Base-by-base conservation (phyloP, 2,113 vertebrate species). In the Pycnonotus jocosus region DNA sequence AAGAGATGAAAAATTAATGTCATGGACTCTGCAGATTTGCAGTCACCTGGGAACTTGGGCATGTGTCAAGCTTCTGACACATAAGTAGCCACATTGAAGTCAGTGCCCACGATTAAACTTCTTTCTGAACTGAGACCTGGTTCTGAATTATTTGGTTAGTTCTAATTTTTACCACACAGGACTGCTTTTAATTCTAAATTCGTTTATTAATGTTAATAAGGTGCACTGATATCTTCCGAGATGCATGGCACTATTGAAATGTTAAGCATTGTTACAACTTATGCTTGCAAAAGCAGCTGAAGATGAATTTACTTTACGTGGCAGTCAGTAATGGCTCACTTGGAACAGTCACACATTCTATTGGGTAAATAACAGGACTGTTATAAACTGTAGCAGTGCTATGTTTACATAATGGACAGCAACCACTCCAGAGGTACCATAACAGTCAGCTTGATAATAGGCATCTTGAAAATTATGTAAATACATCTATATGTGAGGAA, bases 351-450 rank as follows among this genome's bases (percentile, higher is more conserved):
- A 78, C 92, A 95, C 50, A 56, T 94, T 92, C 97, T 96, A 15
- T 80, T 95, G 95, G 76, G 93, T 97, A 97, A 98, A 97, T 96
- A 98, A 95, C 70, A 89, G 64, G 93, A 95, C 73, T 94, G 92
- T 81, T 97, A 95, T 94, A 97, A 97, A 97, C 97, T 92, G 89
- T 84, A 77, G 74, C 50, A 56, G 53, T 51, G 86, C 83, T 96
- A 25, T 94, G 96, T 97, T 98, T 97, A 96, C 90, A 92, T 77
- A 93, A 95, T 57, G 96, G 93, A 94, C 4, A 44, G 11, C 86
- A 92, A 96, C 65, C 82, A 88, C 84, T 95, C 93, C 89, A 91
- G 95, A 92, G 89, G 79, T 92, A 37, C 79, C 61, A 28, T 95
- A 95, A 94, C 78, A 73, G 70, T 91, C 91, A 90, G 82, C 91